Base-by-base conservation (phyloP, 2,888 invertebrate genomes). In the Drosophila infuscata region DNA sequence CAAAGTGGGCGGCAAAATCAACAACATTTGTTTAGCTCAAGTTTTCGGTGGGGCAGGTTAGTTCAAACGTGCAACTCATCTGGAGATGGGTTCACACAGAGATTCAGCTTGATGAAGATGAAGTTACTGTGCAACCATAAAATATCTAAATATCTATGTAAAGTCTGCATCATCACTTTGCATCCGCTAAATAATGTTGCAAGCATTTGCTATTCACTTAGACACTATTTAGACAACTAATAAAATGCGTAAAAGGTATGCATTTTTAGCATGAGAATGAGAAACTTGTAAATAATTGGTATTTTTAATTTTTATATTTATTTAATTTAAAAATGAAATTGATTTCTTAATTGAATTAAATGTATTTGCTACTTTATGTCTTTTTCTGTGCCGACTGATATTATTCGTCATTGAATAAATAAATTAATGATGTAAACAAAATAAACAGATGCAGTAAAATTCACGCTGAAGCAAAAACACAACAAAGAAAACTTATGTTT, bases 21-120 rank as follows among this genome's bases (percentile, higher is more conserved):
- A 29, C 72, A 77, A 54, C 49, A 73, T 75, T 62, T 58, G 46
- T 48, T 75, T 62, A 41, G 41, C 49, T 41, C 41, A 12, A 46
- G 65, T 32, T 65, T 52, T 32, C 30, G 25, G 12, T 43, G 12
- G 29, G 65, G n/a, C 33, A 43, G 12, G 41, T 65, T 33, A 53
- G 52, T 35, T 20, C 3, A 25, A 25, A 25, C 8, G 20, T 20
- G 46, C 46, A 20, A 20, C 20, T 15, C 20, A 20, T 7, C 46
- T 7, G 46, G 46, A 46, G 12, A 9, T 41, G n/a, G n/a, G n/a
- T 11, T 43, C 43, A 20, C 43, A 3, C 3, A 12, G 11, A 20
- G 20, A 15, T 15, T 20, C 20, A 15, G 46, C 20, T 4, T 25
- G 25, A 4, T 0, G 8, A 4, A 0, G 8, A 8, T 25, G 4